Conservation (phyloP, 1,140 invertebrate species). For the Asobara japonica region DNA sequence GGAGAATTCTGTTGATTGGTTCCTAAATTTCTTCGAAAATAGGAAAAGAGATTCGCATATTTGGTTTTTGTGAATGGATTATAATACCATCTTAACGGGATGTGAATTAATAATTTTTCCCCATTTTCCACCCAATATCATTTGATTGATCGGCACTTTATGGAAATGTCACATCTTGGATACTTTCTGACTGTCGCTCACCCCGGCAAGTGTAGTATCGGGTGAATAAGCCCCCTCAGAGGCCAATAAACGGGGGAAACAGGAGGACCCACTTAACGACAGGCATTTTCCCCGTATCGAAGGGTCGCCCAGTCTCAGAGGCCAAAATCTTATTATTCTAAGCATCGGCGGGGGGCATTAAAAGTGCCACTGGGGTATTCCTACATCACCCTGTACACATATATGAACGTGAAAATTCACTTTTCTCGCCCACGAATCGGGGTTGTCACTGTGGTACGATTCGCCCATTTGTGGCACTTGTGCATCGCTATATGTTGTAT, state of each 20-base stretch:
- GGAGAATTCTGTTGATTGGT: too few species aligned
- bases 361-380: neutral
- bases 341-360: neutral
- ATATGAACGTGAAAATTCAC: neutral
- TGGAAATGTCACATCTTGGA: neutral
- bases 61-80: too few species aligned
- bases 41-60: too few species aligned
- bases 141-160: neutral
- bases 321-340: constrained; percentile 9
- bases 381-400: too few species aligned
- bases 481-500: too few species aligned
- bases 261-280: neutral
- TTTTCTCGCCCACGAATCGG: neutral
- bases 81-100: too few species aligned
- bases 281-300: neutral
- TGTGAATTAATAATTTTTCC: neutral
- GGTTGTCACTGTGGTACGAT: too few species aligned
- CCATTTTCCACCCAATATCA: neutral
- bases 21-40: too few species aligned
- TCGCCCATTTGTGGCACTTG: too few species aligned
- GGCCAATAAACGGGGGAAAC: neutral
- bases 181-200: neutral
- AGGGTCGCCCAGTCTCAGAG: constrained; percentile 15
- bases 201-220: neutral
- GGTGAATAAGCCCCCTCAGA: neutral